Base-by-base conservation (phyloP, 2,888 invertebrate species). In the Rhynchonema sp. region DNA sequence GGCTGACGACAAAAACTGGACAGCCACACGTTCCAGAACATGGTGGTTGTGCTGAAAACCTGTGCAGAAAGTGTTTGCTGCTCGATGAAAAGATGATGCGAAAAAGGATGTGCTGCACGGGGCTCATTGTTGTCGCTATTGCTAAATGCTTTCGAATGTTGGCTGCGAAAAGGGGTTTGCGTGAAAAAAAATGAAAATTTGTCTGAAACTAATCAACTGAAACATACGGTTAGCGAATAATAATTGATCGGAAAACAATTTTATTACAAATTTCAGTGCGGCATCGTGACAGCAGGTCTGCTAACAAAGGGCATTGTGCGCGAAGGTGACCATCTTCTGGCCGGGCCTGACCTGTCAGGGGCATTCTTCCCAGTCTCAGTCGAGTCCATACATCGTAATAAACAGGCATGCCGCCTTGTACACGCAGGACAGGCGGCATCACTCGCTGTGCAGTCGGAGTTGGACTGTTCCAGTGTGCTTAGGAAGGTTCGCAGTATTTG, bases 341-440 rank as follows among this genome's bases (percentile, higher is more conserved):
- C 80, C 9, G 81, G 80, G 3, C 79, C 79, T 20, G 62, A 22
- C 25, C 28, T 38, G 25, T 22, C 23, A 22, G 64, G 62, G 23
- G 28, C 29, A 22, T 66, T 60, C 75, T 80, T 81, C 57, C 79
- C 82, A 13, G 86, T 86, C 0, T 78, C 78, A 22, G 84, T 96
- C 2, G 83, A 84, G 65, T 87, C 87, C 27, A 66, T 69, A 23
- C 61, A 65, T n/a, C 60, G 69, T 38, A 91, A 94, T 75, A 83
- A 91, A 65, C 86, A 90, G 49, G 49, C 49, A 3, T 88, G 90
- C 71, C 81, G 87, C 53, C 77, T 83, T 59, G 92, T 91, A 1
- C 80, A 85, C 62, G 89, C 89, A 0, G 88, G 89, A 0, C 90
- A 92, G 74, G 86, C 87, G 66, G 90, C 91, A 0, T 86, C 88